Evolutionary conservation across 2,888 invertebrate genomes (phyloP), one percentile per base, ranked within the genome.

Genomic region (Parnassius orleans): DNA sequence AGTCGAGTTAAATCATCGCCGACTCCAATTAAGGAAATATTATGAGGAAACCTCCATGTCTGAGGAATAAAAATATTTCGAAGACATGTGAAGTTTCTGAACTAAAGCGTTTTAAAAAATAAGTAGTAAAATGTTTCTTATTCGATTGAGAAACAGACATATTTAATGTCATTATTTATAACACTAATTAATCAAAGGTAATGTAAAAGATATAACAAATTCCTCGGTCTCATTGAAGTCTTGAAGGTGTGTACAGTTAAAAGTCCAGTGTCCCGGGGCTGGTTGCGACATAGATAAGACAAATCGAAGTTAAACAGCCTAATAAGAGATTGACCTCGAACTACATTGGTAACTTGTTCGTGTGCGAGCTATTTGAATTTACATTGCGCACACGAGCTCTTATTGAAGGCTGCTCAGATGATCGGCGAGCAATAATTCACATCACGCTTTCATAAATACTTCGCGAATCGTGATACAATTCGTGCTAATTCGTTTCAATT

Each of bases 261-360:
- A 51, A 57, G 68, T 61, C 61, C 65, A 59, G 51, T 62, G 65
- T 66, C 66, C 66, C 60, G 66, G 57, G 62, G 65, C 61, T 43
- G 19, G 19, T 73, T 74, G 61, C 71, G 65, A 68, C 66, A 71
- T 60, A 58, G 58, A 70, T 74, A 73, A 75, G 68, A 75, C 72
- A 72, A 70, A 72, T 72, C 68, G 68, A 68, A 68, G 70, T 66
- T 71, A 69, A 70, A 69, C 69, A 64, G 69, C 68, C 72, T 69
- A 72, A 72, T 70, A 70, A 67, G 68, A 71, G 66, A n/a, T 64
- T 69, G 74, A 73, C 75, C 75, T 75, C 70, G 75, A 67, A 67
- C 75, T 68, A 75, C 70, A 72, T 75, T 64, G 66, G 65, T 64
- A 63, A 63, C 69, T 64, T 59, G 70, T 67, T 72, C 72, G 73